phyloP scores from a whole-genome alignment of 2,888 invertebrate genomes.

The Tetheella fluctuosa region DNA sequence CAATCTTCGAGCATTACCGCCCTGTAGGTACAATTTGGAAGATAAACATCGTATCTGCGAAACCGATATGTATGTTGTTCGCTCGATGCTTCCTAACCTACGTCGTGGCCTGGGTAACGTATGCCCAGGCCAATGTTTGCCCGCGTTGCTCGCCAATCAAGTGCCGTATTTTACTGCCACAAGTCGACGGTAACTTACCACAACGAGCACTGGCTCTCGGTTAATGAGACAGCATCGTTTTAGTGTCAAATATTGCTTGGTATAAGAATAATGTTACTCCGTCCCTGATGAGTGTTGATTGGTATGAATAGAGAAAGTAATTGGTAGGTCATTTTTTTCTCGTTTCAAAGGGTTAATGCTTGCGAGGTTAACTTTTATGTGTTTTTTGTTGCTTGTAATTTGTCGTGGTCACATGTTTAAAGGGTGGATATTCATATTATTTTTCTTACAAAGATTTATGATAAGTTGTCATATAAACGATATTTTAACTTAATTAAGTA shows the following conservation, averaged over 20 bases:
- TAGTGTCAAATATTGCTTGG: conserved; percentile 64
- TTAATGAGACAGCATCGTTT: conserved; percentile 77
- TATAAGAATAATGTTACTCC: conserved; percentile 41
- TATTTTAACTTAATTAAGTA: background rate
- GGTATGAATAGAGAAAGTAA: conserved; percentile 11
- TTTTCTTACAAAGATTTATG: background rate
- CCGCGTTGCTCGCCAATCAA: conserved; percentile 73
- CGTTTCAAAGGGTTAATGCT: conserved; percentile 7
- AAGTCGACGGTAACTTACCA: conserved; percentile 71
- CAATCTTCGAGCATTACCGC: conserved; percentile 10
- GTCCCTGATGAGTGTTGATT: conserved; percentile 11
- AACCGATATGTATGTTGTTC: conserved; percentile 45
- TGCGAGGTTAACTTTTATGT: background rate
- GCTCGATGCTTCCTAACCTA: conserved; percentile 39
- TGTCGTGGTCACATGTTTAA: background rate
- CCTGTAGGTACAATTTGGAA: conserved; percentile 24
- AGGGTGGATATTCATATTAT: background rate
- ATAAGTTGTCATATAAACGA: background rate
- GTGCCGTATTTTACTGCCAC: conserved; percentile 70
- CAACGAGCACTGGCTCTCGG: conserved; percentile 69
- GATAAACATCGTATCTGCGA: conserved; percentile 48
- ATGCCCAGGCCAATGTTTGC: conserved; percentile 33
- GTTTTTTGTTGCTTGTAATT: background rate
- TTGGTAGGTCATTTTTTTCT: conserved; percentile 6
- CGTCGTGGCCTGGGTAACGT: conserved; percentile 36